These are phyloP conservation scores for Hydractinia echinata DNA, from an alignment of 30 jellyfish, hydroid and myxozoan genomes.

Conservation along the genomic window DNA sequence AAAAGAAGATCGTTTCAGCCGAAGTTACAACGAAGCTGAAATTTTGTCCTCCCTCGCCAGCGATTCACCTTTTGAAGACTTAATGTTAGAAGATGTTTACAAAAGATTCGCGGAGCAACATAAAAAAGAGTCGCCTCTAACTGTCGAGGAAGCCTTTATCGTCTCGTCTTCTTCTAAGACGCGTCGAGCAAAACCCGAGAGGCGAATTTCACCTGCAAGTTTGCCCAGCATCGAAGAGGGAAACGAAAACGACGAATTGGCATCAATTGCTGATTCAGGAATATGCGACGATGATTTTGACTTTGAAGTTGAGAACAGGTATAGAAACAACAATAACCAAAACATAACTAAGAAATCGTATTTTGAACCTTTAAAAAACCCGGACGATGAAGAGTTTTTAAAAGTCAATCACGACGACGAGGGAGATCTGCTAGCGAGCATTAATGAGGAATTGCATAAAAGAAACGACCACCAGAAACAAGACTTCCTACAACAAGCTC, in stretches of 20 bases:
- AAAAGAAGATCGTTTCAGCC: background rate
- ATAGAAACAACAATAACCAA: background rate
- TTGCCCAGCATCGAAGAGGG: conserved; percentile 20
- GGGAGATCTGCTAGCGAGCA: background rate
- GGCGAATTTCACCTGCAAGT: conserved; percentile 9
- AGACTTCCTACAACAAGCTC: too few relatives aligned
- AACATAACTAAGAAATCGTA: conserved; percentile 1
- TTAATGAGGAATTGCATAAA: conserved; percentile 5
- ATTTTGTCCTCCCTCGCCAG: background rate
- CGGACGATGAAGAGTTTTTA: conserved; percentile 15
- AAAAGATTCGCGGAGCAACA: background rate
- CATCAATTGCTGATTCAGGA: conserved; percentile 25
- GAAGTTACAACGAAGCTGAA: conserved; percentile 16
- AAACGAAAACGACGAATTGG: conserved; percentile 18
- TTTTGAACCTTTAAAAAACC: conserved; percentile 16
- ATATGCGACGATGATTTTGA: conserved; percentile 19
- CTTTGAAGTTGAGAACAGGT: conserved; percentile 2
- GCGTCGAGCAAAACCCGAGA: background rate
- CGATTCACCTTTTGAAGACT: conserved; percentile 14
- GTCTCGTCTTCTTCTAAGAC: background rate
- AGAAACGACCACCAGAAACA: background rate
- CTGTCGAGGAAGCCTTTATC: background rate
- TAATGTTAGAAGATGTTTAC: background rate
- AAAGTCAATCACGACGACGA: background rate
- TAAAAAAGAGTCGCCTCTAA: background rate